Base-by-base conservation (phyloP, 2,888 invertebrate genomes). In the Sarcophaga caerulescens region DNA sequence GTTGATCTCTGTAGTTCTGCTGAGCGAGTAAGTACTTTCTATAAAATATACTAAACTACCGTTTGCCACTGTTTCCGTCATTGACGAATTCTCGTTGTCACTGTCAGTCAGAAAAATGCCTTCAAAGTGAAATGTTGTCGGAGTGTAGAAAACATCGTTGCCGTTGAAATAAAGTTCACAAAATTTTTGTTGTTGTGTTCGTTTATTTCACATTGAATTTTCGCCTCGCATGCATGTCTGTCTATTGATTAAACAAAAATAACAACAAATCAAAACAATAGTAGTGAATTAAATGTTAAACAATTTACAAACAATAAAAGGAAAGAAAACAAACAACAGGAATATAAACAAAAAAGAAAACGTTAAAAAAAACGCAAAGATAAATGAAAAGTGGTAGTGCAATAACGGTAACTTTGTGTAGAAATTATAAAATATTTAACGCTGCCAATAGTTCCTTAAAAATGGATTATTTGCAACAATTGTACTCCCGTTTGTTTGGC, bases 381-480 rank as follows among this genome's bases (percentile, higher is more conserved):
- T 81, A 69, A 70, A 85, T 85, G 81, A 74, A 35, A 74, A 69
- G 17, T n/a, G 65, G 59, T 62, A 25, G 11, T 62, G 14, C 11
- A 71, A 66, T 81, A 4, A 14, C 65, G 35, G 75, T 57, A 17
- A 75, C 65, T 75, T 66, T 75, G 47, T 65, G 19, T 65, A 75
- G 52, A 75, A 52, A 14, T 47, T 21, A n/a, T 19, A 69, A 52
- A 52, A 52, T 52, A 52, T 52, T 45, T 4, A n/a, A 81, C 17
- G 25, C 35, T 2, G 35, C 25, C 19, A 80, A 45, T 12, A 35
- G 14, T 2, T 62, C 23, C 68, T 80, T 35, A 3, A 83, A 60
- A 17, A 86, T 86, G 86, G 84, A 86, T 23, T 86, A 81, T 78
- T 68, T 86, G 62, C 86, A 86, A 60, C 65, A 81, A 23, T 66